These are phyloP conservation scores for Pristis pectinata DNA, from an alignment of 2,797 vertebrate species.

Conservation along the genomic window DNA sequence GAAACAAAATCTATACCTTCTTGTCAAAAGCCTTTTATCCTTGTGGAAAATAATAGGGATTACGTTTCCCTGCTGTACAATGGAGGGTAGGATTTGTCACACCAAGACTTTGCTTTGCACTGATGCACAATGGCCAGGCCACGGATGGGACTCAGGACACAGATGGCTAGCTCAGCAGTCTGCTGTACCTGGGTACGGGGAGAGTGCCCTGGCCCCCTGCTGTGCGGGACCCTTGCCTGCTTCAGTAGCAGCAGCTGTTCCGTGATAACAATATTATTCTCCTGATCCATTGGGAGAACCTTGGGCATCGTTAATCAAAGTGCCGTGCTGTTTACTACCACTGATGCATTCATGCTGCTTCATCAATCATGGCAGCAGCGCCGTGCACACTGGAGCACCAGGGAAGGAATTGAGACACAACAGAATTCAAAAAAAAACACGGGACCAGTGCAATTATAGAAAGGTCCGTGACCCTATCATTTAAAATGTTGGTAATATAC, in stretches of 20 bases:
- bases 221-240: conserved; percentile 41
- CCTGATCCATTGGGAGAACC: conserved; percentile 61
- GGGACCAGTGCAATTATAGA: conserved; percentile 52
- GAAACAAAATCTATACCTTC: not conserved
- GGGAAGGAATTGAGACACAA: conserved; percentile 65
- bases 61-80: too few species aligned
- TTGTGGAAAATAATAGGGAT: not conserved
- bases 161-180: not conserved
- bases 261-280: conserved; percentile 59
- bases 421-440: conserved; percentile 54
- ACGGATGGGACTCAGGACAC: not conserved
- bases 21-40: not conserved
- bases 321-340: conserved; percentile 53
- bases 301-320: conserved; percentile 67
- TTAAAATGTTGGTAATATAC: conserved; percentile 66
- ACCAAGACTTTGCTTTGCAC: not conserved
- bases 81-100: not conserved
- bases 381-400: conserved; percentile 57
- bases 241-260: conserved; percentile 50
- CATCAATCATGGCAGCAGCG: conserved; percentile 81
- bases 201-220: conserved; percentile 34
- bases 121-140: not conserved
- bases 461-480: conserved; percentile 69
- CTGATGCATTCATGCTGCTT: conserved; percentile 63
- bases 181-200: conserved; percentile 39